Evolutionary conservation across 2,797 vertebrate genomes (phyloP).

Genomic region (Diplodus sargus): DNA sequence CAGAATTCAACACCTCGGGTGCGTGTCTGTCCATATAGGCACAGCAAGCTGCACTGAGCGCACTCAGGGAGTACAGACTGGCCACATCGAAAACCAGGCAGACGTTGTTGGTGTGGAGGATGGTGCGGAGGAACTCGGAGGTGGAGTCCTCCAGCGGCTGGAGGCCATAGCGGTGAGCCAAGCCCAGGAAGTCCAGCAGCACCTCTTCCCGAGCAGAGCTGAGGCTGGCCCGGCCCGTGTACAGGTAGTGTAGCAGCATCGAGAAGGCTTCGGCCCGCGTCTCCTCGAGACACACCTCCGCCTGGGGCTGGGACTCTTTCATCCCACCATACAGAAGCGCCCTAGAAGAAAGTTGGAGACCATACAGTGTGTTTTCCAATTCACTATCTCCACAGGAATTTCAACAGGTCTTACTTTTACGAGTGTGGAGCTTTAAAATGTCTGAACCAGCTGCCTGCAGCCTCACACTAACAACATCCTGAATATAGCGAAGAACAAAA

Average conservation of each 20-base stretch:
- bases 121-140: slow-evolving; percentile 96
- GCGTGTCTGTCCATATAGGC: slow-evolving; percentile 96
- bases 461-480: background rate
- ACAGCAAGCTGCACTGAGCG: slow-evolving; percentile 93
- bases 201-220: slow-evolving; percentile 95
- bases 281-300: slow-evolving; percentile 95
- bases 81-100: slow-evolving; percentile 98
- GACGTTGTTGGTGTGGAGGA: slow-evolving; percentile 95
- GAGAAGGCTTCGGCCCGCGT: slow-evolving; percentile 95
- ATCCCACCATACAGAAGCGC: slow-evolving; percentile 96
- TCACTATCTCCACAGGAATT: too few relatives aligned
- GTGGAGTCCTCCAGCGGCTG: slow-evolving; percentile 96
- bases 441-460: background rate
- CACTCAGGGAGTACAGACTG: slow-evolving; percentile 93
- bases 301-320: slow-evolving; percentile 96
- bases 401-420: background rate
- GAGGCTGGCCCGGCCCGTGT: slow-evolving; percentile 95
- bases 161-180: slow-evolving; percentile 97
- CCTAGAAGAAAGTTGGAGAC: slow-evolving; percentile 71
- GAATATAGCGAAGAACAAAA: too few relatives aligned
- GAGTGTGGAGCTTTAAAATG: background rate
- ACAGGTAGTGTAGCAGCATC: slow-evolving; percentile 96
- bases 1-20: slow-evolving; percentile 92
- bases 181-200: slow-evolving; percentile 94
- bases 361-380: too few relatives aligned